Base-by-base conservation (phyloP, 1,140 invertebrate genomes). In the Dendrolimus punctatus region DNA sequence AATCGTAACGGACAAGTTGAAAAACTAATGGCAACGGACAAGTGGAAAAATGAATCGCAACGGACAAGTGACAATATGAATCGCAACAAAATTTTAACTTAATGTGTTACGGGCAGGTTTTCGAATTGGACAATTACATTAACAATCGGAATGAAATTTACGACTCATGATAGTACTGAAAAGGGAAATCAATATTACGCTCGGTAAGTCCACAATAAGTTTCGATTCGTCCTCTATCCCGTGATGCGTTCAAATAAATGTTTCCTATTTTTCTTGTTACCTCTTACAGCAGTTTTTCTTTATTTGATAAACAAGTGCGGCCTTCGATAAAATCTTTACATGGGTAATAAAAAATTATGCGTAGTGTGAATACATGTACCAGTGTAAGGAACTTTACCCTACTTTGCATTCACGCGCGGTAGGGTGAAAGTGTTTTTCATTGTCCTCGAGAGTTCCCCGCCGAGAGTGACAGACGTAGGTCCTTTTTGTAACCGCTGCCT, bases 281-380 rank as follows among this genome's bases (percentile, higher is more conserved):
- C 39, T 42, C 52, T 44, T 49, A 50, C 46, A 39, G 40, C 40
- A 23, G 55, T 60, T 50, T 66, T 69, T 60, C 55, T 69, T 71
- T 70, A 76, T 73, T 69, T 67, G 68, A 72, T 75, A 72, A 68
- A 65, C 67, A 60, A 62, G 60, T 62, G 57, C 45, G 49, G 55
- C 48, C 49, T 53, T 66, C 63, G 60, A 69, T 72, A 70, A 61
- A 68, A 67, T 65, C 54, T 62, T 59, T 65, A 69, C 53, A 62
- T 61, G 55, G 44, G 49, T 60, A 57, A 64, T 68, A 68, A 60
- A 66, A 66, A 62, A 58, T 7, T 66, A 66, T 62, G 51, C 52
- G 59, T 47, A 62, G 55, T 58, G 50, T 23, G 46, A 44, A 44
- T 49, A 60, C 53, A 49, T 53, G 47, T 53, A 49, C 44, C 46